These are phyloP conservation scores for Poeciliopsis paucimaculata DNA, from an alignment of 2,797 vertebrate genomes.

Conservation along the genomic window DNA sequence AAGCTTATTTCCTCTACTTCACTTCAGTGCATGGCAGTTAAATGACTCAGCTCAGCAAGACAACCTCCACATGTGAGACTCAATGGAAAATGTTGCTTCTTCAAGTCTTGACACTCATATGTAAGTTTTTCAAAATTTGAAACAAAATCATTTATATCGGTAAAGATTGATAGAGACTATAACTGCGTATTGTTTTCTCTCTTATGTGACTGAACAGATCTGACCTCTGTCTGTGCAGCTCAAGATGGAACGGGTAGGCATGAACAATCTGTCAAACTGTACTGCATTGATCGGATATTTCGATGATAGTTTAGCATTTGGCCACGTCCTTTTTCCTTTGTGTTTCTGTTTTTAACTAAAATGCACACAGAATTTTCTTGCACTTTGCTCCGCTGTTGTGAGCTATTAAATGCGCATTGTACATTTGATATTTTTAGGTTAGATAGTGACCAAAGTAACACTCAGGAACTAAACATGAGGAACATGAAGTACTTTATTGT, in stretches of 20 bases:
- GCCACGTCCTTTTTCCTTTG: neutral
- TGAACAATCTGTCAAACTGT: neutral
- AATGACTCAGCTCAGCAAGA: slow-evolving; percentile 30
- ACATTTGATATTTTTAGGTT: neutral
- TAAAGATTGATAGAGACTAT: neutral
- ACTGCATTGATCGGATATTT: neutral
- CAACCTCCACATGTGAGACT: slow-evolving; percentile 30
- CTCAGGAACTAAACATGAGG: slow-evolving; percentile 54
- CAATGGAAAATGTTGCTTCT: slow-evolving; percentile 64
- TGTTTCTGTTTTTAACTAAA: slow-evolving; percentile 1
- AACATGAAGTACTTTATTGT: slow-evolving; percentile 59
- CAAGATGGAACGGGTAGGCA: slow-evolving; percentile 45
- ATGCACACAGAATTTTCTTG: neutral
- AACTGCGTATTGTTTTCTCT: neutral
- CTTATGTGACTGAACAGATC: slow-evolving; percentile 45
- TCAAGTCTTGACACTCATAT: slow-evolving; percentile 46
- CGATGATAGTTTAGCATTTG: neutral
- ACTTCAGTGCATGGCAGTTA: slow-evolving; percentile 15
- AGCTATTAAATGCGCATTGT: neutral
- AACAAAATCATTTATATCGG: neutral
- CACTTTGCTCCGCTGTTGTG: neutral
- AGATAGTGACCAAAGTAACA: neutral
- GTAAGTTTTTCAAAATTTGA: slow-evolving; percentile 54
- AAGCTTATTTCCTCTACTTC: slow-evolving; percentile 39
- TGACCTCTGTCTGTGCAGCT: slow-evolving; percentile 44